Base-by-base conservation (phyloP, 2,797 vertebrate species). In the Micrastur ruficollis region DNA sequence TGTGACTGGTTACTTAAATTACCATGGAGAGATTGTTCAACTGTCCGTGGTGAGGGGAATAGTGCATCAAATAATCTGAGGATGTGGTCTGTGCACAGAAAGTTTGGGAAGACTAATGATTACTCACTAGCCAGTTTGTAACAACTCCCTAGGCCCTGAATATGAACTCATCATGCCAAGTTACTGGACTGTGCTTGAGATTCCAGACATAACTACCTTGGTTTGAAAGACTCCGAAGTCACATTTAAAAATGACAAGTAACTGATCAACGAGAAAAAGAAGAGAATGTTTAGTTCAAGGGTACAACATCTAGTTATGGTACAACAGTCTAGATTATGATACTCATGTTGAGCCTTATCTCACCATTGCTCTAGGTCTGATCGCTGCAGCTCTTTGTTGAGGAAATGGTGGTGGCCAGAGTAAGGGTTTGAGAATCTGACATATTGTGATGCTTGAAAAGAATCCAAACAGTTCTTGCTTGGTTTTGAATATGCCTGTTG, bases 401-500 rank as follows among this genome's bases (percentile, higher is more conserved):
- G 67, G 70, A 82, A 42, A 16, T 47, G 59, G 5, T 63, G n/a
- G 46, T 81, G 38, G 40, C 72, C 31, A 38, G 23, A 42, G 26
- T 47, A 42, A 79, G 29, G 22, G 9, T 50, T 88, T 88, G 81
- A 81, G 68, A 55, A 63, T 87, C 34, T 75, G 42, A 40, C 38
- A 9, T 44, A 32, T 14, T 9, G 5, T 25, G 44, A 49, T 76
- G 36, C 56, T 86, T 79, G 86, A 67, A 65, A 49, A 86, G 55
- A 79, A 79, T 81, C 61, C 81, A 74, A 18, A 34, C 50, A 68
- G 19, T 71, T 91, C 56, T 72, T 90, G 81, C 90, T 89, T 81
- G 17, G 14, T 71, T 95, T 95, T 94, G 66, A 82, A 91, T 52
- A 50, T 75, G 50, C 21, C 81, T 86, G 40, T 42, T 86, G 44